Percentiles rank a stretch among this genome's conserved stretches.
Conservation (phyloP, 2,888 invertebrate species). For the Patella depressa region DNA sequence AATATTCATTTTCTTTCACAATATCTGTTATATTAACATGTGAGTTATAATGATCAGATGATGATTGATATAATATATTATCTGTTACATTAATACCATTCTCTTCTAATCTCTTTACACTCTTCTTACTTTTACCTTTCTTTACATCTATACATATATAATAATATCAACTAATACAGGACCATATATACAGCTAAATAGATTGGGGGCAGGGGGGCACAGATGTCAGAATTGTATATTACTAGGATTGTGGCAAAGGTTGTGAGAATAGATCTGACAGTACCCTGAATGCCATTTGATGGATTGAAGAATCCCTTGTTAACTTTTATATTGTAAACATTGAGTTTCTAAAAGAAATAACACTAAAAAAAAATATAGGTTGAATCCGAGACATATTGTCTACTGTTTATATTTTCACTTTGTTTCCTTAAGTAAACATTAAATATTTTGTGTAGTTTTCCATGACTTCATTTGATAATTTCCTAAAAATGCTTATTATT, state of each 20-base stretch:
- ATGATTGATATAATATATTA: conserved; percentile 33
- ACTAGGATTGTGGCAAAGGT: conserved; percentile 28
- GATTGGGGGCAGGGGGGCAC: conserved; percentile 54
- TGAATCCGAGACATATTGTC: too few relatives aligned
- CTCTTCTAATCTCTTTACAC: conserved; percentile 36
- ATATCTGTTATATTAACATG: conserved; percentile 41
- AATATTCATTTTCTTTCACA: conserved; percentile 59
- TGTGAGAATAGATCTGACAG: conserved; percentile 6
- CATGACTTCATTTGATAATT: too few relatives aligned
- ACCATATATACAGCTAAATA: too few relatives aligned
- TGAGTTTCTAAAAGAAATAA: too few relatives aligned
- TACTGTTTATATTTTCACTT: too few relatives aligned
- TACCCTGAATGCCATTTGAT: too few relatives aligned
- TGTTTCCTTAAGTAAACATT: too few relatives aligned
- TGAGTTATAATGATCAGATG: conserved; percentile 23
- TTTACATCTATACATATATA: not conserved
- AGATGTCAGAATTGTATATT: conserved; percentile 56
- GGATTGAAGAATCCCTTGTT: too few relatives aligned
- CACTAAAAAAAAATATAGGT: too few relatives aligned
- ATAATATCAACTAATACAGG: not conserved
- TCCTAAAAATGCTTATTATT: too few relatives aligned
- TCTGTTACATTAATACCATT: conserved; percentile 30
- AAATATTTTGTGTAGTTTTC: too few relatives aligned
- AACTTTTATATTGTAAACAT: too few relatives aligned
- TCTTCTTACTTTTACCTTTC: conserved; percentile 39